Percentiles rank a stretch among this genome's conserved stretches.
Conservation (phyloP, 2,113 vertebrate genomes). For the Deroptyus accipitrinus region DNA sequence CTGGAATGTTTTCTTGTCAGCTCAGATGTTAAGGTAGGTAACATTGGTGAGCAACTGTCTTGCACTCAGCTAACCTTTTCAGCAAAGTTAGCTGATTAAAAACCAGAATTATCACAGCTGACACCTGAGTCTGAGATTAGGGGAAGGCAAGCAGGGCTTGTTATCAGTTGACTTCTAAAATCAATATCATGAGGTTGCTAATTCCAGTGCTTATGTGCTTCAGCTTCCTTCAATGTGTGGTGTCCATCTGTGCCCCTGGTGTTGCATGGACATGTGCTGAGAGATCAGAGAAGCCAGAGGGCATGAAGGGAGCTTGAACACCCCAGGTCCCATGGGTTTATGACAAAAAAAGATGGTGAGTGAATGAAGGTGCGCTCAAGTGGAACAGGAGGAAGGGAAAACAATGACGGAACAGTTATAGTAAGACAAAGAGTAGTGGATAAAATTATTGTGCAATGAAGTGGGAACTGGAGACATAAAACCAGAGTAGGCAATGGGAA, state of each 20-base stretch:
- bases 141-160: neutral
- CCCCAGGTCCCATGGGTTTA: neutral
- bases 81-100: neutral
- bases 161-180: neutral
- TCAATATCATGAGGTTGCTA: neutral
- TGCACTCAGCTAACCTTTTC: neutral
- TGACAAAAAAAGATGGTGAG: neutral
- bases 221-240: neutral
- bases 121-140: neutral
- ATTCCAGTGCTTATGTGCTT: neutral
- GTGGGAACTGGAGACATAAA: neutral
- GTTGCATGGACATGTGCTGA: accelerated
- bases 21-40: neutral
- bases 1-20: neutral
- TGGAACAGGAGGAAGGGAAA: neutral
- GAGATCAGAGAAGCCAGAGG: neutral
- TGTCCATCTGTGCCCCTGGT: neutral
- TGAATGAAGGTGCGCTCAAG: neutral
- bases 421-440: neutral
- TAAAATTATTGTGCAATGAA: neutral
- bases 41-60: neutral
- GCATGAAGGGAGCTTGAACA: neutral
- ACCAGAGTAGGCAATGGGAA: neutral
- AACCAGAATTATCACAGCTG: neutral
- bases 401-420: neutral